phyloP scores from a whole-genome alignment of 2,888 invertebrate species.

The Mythimna impura region DNA sequence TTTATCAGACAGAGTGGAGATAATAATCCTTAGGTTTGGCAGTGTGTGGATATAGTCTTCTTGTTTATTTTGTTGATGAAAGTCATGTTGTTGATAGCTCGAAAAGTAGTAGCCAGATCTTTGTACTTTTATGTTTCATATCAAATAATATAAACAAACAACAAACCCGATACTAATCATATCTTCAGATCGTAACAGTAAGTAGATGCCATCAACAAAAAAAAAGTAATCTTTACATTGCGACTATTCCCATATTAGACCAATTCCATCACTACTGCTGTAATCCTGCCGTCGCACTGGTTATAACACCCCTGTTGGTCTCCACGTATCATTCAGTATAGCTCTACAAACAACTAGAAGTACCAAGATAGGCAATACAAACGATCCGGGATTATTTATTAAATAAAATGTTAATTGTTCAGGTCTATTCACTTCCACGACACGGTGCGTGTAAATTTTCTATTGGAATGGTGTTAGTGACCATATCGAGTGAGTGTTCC shows the following conservation, averaged over 20 bases:
- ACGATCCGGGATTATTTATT: background rate
- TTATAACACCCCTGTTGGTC: slow-evolving; percentile 62
- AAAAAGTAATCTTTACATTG: slow-evolving; percentile 14
- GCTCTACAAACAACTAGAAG: slow-evolving; percentile 23
- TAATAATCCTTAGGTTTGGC: slow-evolving; percentile 44
- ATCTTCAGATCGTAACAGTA: too few relatives aligned
- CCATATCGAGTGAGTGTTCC: slow-evolving; percentile 50
- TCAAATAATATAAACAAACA: background rate
- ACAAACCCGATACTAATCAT: background rate
- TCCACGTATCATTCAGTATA: slow-evolving; percentile 35
- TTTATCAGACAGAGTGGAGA: slow-evolving; percentile 52
- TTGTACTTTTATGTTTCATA: background rate
- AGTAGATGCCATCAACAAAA: background rate
- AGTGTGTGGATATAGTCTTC: slow-evolving; percentile 18
- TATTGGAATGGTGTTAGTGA: slow-evolving; percentile 53
- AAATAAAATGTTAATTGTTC: slow-evolving; percentile 2
- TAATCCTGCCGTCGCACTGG: slow-evolving; percentile 66
- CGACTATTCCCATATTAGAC: slow-evolving; percentile 37
- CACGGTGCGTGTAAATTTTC: slow-evolving; percentile 26
- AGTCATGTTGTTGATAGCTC: background rate
- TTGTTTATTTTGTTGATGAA: slow-evolving; percentile 7
- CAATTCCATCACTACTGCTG: slow-evolving; percentile 50
- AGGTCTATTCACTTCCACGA: slow-evolving; percentile 24
- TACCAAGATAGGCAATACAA: background rate
- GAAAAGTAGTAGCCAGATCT: background rate